Evolutionary conservation across 2,797 vertebrate genomes (phyloP), one percentile per base, ranked within the genome.

Genomic region (Enteromius radiatus): DNA sequence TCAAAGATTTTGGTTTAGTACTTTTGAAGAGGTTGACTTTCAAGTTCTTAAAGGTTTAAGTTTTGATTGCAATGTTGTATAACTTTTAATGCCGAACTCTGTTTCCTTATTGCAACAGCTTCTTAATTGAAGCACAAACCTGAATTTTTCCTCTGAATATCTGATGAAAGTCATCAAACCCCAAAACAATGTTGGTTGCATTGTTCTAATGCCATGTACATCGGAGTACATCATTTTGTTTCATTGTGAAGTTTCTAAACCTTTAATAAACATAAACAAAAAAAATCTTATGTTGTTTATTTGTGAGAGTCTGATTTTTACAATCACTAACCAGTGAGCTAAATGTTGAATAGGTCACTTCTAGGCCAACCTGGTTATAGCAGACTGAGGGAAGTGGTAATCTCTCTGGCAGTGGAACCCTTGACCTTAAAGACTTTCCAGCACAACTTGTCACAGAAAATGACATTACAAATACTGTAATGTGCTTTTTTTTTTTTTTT

Each of bases 181-280:
- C 76, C 74, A 82, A 68, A 43, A 74, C 80, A 95, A 85, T 92
- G 94, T 94, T 97, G 96, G 95, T 94, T 94, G 95, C 96, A 95
- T 93, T 91, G 95, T 97, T 98, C 95, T 96, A 92, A 96, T 96
- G 97, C 98, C 95, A 97, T 96, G 94, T 97, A 96, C 96, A 96
- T 96, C 92, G 95, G 94, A 97, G 92, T 96, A 97, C 96, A 96
- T 96, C 94, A 95, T 95, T 97, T 97, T 97, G 95, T 98, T 99
- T 98, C 96, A 95, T 98, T 98, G 97, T 98, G 96, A 95, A 97
- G 96, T 99, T 97, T 96, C 95, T 96, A 97, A 97, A 99, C 96
- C 98, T 96, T 96, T 91, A 99, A 99, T 99, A 99, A 99, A 99
- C 95, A 91, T 92, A n/a, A n/a, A 92, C 91, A 92, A 92, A 56